phyloP scores from a whole-genome alignment of 1,140 invertebrate genomes.

The Drosophila ohnishii region DNA sequence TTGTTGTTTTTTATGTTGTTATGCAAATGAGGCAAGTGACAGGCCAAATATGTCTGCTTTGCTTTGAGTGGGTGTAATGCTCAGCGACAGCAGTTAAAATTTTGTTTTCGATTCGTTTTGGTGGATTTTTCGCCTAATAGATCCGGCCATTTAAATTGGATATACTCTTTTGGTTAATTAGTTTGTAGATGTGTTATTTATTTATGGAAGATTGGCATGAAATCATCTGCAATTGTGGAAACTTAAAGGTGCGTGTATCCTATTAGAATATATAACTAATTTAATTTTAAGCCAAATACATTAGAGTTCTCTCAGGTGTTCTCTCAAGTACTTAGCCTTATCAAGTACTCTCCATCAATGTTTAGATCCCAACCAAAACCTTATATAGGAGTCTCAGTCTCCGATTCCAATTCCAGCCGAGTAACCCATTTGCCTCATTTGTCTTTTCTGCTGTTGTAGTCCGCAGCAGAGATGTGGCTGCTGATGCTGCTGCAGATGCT shows the following conservation, averaged over 20 bases:
- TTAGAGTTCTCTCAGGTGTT: neutral
- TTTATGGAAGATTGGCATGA: neutral
- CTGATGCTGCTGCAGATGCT: conserved; percentile 24
- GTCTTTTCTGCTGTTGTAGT: conserved; percentile 19
- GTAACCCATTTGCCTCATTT: conserved; percentile 69
- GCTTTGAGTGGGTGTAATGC: conserved; percentile 35
- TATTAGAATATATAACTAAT: too few species aligned
- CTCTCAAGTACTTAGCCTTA: neutral
- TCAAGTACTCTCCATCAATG: conserved; percentile 28
- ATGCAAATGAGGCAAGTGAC: conserved; percentile 56
- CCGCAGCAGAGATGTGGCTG: conserved; percentile 6
- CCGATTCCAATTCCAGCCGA: conserved; percentile 41
- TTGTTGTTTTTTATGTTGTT: conserved; percentile 10
- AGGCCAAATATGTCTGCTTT: conserved; percentile 14
- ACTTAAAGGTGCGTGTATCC: too few species aligned
- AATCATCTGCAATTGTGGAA: neutral
- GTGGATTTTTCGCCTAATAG: conserved; percentile 26
- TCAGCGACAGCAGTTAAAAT: conserved; percentile 17
- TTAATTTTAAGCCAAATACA: neutral
- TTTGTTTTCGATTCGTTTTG: conserved; percentile 22
- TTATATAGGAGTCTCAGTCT: conserved; percentile 19
- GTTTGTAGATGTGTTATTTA: conserved; percentile 4
- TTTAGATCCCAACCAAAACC: conserved; percentile 8
- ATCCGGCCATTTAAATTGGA: conserved; percentile 17
- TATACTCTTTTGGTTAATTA: conserved; percentile 9